Evolutionary conservation across 2,797 vertebrate species (phyloP), one percentile per base, ranked within the genome.

Genomic region (Merluccius polli): DNA sequence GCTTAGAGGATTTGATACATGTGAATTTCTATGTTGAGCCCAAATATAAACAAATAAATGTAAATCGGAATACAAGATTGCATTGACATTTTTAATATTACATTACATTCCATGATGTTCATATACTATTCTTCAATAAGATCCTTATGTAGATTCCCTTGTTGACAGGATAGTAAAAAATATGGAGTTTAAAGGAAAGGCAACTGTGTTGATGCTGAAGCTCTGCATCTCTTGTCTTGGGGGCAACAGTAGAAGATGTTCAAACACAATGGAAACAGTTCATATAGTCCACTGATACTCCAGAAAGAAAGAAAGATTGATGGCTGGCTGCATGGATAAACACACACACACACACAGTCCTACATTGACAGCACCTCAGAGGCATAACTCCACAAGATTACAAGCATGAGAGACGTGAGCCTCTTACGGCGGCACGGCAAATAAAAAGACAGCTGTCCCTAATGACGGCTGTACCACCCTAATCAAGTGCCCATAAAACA

Each of bases 391-490:
- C 73, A 80, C 72, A 69, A 75, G 71, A 83, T 76, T 80, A 76
- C 59, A 71, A 74, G 69, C 69, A 32, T 72, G 36, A 77, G 77
- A 78, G 29, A 78, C 68, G 44, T 76, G 48, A 77, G 70, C 32
- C 76, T 84, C 78, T 83, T 65, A 73, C 78, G 73, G 71, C 52
- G 31, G 78, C n/a, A 38, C 16, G 32, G 35, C 70, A 73, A 69
- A 84, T 80, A 79, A 79, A 87, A 77, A 81, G 75, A 77, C 81
- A 84, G 79, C 76, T 87, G 83, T 84, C 75, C 76, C 79, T 84
- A 82, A 81, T 85, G 70, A 82, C 48, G 59, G 63, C 69, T 67
- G 84, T 79, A 85, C 78, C 73, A 36, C 82, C 83, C 76, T 79
- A 82, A 74, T 84, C 79, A 87, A 79, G 80, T 73, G 70, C 72